Conservation (phyloP, 2,797 vertebrate species). For the Phrynocephalus guinanensis region DNA sequence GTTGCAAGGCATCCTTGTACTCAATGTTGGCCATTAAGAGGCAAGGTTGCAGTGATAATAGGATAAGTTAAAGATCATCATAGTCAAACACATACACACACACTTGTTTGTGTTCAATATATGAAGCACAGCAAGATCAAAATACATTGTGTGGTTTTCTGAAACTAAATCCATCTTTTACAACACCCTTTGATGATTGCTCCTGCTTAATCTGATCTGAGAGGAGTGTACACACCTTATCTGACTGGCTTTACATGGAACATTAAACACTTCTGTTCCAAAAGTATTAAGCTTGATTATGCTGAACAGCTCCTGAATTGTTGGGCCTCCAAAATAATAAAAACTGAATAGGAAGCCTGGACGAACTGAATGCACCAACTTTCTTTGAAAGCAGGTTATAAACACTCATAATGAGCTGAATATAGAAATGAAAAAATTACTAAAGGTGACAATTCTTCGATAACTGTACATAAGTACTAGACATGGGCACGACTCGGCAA, state of each 20-base stretch:
- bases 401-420: neutral
- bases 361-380: neutral
- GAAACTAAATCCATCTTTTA: neutral
- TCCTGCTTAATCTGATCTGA: neutral
- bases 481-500: too few relatives aligned
- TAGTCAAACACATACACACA: neutral
- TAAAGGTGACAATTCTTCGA: neutral
- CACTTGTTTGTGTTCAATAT: too few relatives aligned
- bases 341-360: neutral
- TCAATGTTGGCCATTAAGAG: neutral
- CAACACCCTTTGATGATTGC: neutral
- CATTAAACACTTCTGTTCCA: neutral
- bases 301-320: neutral
- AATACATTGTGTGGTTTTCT: neutral
- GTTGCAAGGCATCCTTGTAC: too few relatives aligned
- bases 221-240: neutral
- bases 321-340: neutral
- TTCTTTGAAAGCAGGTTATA: neutral
- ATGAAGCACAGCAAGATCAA: neutral
- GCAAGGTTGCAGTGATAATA: neutral
- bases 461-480: neutral
- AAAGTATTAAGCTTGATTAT: neutral
- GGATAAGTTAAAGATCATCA: too few relatives aligned
- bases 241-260: neutral
- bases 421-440: neutral